These are phyloP conservation scores for Miniopterus natalensis DNA, from an alignment of 2,113 vertebrate species.

Conservation along the genomic window DNA sequence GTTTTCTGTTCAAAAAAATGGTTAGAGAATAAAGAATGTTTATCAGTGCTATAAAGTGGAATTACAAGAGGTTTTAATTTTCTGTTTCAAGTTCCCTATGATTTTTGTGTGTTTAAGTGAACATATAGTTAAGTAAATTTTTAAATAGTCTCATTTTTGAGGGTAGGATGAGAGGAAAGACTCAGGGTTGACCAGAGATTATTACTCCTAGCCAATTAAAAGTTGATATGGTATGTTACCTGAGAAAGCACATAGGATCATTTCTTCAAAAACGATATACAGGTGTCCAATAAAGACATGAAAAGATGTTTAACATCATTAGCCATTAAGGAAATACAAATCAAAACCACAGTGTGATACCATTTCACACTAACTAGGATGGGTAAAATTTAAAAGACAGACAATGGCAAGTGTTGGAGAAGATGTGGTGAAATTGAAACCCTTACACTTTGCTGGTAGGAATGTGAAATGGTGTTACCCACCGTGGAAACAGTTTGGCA, in stretches of 20 bases:
- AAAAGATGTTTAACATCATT: neutral
- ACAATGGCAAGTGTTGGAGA: neutral
- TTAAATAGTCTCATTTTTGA: slow-evolving; percentile 45
- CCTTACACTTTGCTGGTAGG: neutral
- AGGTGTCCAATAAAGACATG: neutral
- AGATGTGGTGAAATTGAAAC: neutral
- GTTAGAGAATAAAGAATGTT: neutral
- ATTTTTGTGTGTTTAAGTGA: slow-evolving; percentile 43
- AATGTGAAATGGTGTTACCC: neutral
- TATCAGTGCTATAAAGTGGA: neutral
- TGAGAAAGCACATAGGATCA: neutral
- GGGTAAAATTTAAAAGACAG: neutral
- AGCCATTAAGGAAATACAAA: neutral
- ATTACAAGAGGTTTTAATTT: slow-evolving; percentile 19
- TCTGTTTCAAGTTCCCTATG: neutral
- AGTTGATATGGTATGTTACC: neutral
- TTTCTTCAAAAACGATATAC: neutral
- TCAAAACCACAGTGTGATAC: neutral
- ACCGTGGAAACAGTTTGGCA: neutral
- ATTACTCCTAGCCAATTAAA: neutral
- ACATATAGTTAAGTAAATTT: slow-evolving; percentile 30
- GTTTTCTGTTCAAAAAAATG: slow-evolving; percentile 12
- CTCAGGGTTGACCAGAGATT: neutral
- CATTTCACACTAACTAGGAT: neutral
- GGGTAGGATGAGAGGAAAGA: neutral